Evolutionary conservation across 2,113 vertebrate species (phyloP).

Genomic region (Prinia subflava): DNA sequence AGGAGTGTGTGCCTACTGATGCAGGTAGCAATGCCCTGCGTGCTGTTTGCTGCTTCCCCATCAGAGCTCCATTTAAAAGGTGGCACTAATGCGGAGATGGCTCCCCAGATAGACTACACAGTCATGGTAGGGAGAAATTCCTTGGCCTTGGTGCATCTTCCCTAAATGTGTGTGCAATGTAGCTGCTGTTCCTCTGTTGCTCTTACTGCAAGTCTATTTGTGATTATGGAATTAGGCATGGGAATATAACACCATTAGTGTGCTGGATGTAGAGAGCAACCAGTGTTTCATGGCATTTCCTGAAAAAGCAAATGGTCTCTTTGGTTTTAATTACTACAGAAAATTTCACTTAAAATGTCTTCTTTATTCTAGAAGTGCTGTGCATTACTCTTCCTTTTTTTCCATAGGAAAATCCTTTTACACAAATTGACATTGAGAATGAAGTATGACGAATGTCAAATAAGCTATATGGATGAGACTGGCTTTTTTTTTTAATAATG

Average conservation of each 20-base stretch:
- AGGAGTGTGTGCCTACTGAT: slow-evolving; percentile 96
- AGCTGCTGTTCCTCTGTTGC: background rate
- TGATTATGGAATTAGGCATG: background rate
- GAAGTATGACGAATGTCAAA: background rate
- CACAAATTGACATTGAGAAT: background rate
- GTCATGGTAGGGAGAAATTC: slow-evolving; percentile 74
- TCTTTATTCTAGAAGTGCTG: background rate
- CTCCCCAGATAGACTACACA: slow-evolving; percentile 96
- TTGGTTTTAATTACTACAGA: background rate
- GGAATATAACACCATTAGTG: background rate
- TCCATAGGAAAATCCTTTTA: background rate
- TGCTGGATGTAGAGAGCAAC: background rate
- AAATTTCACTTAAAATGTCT: background rate
- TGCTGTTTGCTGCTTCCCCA: slow-evolving; percentile 83
- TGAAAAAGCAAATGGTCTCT: background rate
- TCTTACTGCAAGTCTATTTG: background rate
- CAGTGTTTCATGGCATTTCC: background rate
- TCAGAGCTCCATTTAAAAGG: slow-evolving; percentile 89
- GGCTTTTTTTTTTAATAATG: background rate
- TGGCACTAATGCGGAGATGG: slow-evolving; percentile 97
- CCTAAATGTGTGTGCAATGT: background rate
- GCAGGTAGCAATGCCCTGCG: slow-evolving; percentile 91
- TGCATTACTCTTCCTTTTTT: background rate
- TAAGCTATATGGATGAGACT: background rate
- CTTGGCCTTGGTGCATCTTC: background rate